Base-by-base conservation (phyloP, 2,797 vertebrate genomes). In the Chiloscyllium punctatum region DNA sequence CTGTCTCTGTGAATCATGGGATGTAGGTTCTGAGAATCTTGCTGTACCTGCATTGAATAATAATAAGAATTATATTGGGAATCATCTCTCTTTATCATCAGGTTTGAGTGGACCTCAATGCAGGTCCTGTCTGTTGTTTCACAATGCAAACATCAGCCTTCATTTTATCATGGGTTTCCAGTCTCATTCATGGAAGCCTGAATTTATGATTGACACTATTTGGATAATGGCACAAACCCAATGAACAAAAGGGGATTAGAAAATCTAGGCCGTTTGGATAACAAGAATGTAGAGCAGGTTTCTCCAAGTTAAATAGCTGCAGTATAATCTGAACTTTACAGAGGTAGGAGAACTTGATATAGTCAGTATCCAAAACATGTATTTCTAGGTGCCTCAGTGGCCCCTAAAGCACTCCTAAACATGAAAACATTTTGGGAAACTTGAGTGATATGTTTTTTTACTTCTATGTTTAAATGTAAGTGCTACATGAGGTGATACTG, bases 1-100 rank as follows among this genome's bases (percentile, higher is more conserved):
- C 87, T 97, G 15, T 96, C 96, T 82, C 6, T 95, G 94, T 51
- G 96, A 96, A 96, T 96, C 72, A 96, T 88, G 92, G 0, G 96
- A 74, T 66, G 96, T 96, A 96, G 90, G 53, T 0, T 91, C 96
- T 53, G 96, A 48, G 42, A 48, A 48, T 48, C 42, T 48, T 48
- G 42, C 42, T 48, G 33, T 5, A 9, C 4, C 30, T n/a, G n/a
- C 33, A 79, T 33, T 79, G 74, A 4, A n/a, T 37, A 91, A 68
- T 91, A 66, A 66, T 68, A 66, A 62, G 8, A 62, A 62, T 62
- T 62, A 62, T 62, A 62, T 62, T 62, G 57, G 33, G 30, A 91
- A 21, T 66, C 88, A 91, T 62, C 57, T 91, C 57, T 91, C 7
- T 91, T 16, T n/a, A 62, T n/a, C 33, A 79, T 33, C 74, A 66